Conservation (phyloP, 92 coral and sea anemone genomes). For the Epizoanthus fatuus region DNA sequence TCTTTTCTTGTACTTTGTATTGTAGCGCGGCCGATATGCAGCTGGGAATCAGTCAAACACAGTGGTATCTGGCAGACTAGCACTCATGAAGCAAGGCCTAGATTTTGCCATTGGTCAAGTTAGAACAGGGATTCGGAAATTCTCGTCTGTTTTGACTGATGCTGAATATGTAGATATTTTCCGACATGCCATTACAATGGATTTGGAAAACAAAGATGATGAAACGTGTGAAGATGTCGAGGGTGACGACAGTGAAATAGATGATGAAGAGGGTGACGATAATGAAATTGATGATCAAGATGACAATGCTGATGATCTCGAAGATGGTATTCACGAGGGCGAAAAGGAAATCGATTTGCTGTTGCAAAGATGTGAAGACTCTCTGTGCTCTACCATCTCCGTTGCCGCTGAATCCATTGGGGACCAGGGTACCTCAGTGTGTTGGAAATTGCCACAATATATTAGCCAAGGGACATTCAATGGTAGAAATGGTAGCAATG, state of each 20-base stretch:
- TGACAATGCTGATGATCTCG: constrained; percentile 12
- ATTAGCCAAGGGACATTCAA: constrained; percentile 36
- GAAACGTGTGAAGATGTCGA: no score
- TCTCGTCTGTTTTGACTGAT: no score
- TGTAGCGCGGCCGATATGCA: no score
- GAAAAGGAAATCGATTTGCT: neutral
- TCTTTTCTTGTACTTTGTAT: no score
- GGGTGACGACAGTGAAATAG: no score
- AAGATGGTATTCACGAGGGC: constrained; percentile 22
- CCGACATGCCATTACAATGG: no score
- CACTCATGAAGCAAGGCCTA: constrained; percentile 1
- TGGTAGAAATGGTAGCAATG: constrained; percentile 49
- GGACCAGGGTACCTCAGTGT: neutral
- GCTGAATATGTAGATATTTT: no score
- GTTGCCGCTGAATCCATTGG: neutral
- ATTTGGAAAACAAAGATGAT: no score
- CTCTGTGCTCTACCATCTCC: neutral
- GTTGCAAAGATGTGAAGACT: neutral
- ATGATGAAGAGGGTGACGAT: no score
- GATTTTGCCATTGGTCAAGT: constrained; percentile 35
- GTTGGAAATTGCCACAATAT: constrained; percentile 38
- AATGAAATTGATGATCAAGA: neutral
- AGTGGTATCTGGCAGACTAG: constrained; percentile 14
- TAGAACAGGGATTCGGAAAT: neutral
- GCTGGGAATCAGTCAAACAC: neutral